Conservation (phyloP, 2,113 vertebrate species). For the Trichomycterus rosablanca region DNA sequence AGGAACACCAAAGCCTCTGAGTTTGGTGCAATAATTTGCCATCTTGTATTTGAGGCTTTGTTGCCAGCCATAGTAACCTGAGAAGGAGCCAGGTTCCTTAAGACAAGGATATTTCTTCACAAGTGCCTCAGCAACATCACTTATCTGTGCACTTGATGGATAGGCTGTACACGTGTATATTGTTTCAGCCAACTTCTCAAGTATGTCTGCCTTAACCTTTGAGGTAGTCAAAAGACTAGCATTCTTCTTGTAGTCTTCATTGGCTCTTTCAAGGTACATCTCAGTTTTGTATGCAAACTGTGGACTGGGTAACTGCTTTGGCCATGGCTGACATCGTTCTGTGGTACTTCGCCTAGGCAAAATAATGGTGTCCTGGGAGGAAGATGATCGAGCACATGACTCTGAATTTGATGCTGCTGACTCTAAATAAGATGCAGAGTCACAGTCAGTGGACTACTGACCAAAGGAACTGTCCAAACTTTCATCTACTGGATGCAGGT, state of each 20-base stretch:
- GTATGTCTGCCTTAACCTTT: slow-evolving; percentile 37
- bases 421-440: slow-evolving; percentile 26
- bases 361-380: slow-evolving; percentile 34
- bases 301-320: slow-evolving; percentile 46
- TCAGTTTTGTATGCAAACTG: slow-evolving; percentile 44
- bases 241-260: slow-evolving; percentile 34
- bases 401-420: too few species aligned
- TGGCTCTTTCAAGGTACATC: slow-evolving; percentile 37
- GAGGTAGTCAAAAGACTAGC: slow-evolving; percentile 29
- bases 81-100: slow-evolving; percentile 43
- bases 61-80: slow-evolving; percentile 47
- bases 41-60: slow-evolving; percentile 2
- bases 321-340: slow-evolving; percentile 38
- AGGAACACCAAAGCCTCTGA: slow-evolving; percentile 2
- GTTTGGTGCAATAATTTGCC: slow-evolving; percentile 4
- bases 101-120: slow-evolving; percentile 42
- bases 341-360: slow-evolving; percentile 20
- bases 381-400: slow-evolving; percentile 12
- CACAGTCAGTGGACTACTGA: slow-evolving; percentile 31
- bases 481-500: slow-evolving; percentile 14
- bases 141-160: slow-evolving; percentile 42
- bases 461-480: slow-evolving; percentile 26
- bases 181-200: slow-evolving; percentile 31
- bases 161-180: slow-evolving; percentile 37
- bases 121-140: slow-evolving; percentile 40